Percentiles rank a stretch among this genome's conserved stretches.
phyloP scores from a whole-genome alignment of 2,797 vertebrate species.

The Remorina albescens region DNA sequence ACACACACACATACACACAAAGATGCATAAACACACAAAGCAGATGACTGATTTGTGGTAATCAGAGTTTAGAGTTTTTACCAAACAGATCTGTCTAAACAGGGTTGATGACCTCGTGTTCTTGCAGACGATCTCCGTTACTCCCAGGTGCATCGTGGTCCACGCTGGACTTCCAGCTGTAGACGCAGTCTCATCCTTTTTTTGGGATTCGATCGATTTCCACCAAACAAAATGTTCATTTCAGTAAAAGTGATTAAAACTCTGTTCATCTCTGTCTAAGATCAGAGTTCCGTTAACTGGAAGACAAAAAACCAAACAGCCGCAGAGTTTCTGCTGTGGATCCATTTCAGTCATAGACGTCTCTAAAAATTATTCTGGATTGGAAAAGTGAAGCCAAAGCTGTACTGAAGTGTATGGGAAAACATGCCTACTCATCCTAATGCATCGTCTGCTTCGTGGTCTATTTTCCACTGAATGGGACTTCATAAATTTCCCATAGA shows the following conservation, averaged over 20 bases:
- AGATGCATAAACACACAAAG: not conserved
- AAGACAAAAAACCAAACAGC: not conserved
- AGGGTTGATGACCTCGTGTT: not conserved
- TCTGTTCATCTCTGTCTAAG: no score
- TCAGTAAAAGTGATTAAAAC: not conserved
- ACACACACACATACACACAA: not conserved
- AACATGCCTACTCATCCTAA: no score
- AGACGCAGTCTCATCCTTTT: not conserved
- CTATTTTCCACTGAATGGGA: no score
- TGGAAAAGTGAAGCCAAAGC: no score
- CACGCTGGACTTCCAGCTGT: not conserved
- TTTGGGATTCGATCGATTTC: not conserved
- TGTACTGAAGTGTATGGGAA: no score
- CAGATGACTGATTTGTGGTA: no score
- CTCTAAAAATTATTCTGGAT: no score
- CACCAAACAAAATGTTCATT: not conserved
- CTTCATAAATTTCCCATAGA: no score
- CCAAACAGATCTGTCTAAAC: constrained; percentile 5
- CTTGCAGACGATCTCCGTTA: not conserved
- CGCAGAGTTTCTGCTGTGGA: not conserved
- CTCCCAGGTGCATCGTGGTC: not conserved
- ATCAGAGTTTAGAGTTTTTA: not conserved
- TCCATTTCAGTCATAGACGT: not conserved
- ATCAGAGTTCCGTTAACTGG: no score
- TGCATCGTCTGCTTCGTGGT: no score